These are phyloP conservation scores for Petrocephalus schoutedeni DNA, from an alignment of 2,797 vertebrate species.

Conservation along the genomic window DNA sequence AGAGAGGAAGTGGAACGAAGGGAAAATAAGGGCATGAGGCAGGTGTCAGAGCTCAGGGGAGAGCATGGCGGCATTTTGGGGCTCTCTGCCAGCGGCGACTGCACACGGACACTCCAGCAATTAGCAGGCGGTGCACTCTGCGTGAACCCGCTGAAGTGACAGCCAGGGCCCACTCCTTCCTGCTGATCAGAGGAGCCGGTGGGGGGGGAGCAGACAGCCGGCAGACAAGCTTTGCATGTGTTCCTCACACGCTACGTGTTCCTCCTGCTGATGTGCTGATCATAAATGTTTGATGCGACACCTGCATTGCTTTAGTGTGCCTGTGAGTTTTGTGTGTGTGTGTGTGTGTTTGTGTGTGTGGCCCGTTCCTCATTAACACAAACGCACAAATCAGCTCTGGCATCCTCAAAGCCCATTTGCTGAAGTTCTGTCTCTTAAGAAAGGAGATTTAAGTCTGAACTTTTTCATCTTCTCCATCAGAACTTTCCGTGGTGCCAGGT, in stretches of 20 bases:
- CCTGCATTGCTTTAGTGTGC: conserved; percentile 26
- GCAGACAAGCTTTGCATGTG: conserved; percentile 36
- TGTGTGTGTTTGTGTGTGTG: not conserved
- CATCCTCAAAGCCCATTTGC: not conserved
- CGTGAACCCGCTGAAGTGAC: conserved; percentile 42
- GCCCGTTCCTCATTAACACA: not conserved
- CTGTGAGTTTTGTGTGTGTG: not conserved
- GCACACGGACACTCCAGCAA: conserved; percentile 32
- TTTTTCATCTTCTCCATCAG: not conserved
- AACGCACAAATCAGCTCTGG: not conserved
- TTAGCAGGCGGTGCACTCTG: conserved; percentile 39
- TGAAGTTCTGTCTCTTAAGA: not conserved
- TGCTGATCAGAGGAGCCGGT: conserved; percentile 40
- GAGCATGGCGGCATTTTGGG: not conserved
- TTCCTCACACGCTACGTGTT: conserved; percentile 38
- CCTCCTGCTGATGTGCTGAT: conserved; percentile 33
- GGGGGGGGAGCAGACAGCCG: conserved; percentile 37
- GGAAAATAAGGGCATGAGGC: not conserved
- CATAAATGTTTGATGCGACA: conserved; percentile 46
- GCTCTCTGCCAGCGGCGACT: not conserved
- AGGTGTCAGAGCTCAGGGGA: not conserved
- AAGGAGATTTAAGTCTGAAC: not conserved
- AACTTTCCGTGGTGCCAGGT: not conserved
- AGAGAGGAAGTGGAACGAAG: not conserved
- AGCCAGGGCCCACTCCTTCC: conserved; percentile 33